Evolutionary conservation across 2,113 vertebrate species (phyloP), one percentile per base, ranked within the genome.

Genomic region (Rhizomys pruinosus): DNA sequence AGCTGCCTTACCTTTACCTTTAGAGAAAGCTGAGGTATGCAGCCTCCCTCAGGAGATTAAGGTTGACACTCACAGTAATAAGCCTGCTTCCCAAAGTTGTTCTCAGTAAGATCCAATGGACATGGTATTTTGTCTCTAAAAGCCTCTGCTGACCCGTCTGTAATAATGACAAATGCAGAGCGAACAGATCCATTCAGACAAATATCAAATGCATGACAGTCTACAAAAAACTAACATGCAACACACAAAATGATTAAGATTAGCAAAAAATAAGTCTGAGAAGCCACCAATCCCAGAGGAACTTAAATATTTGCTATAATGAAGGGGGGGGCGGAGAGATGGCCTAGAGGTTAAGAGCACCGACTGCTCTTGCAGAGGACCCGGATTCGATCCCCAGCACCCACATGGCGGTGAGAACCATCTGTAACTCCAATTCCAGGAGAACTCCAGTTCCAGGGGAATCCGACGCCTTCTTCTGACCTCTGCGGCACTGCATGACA

Each of bases 301-400:
- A 0, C 6, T n/a, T 66, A 66, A 4, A 27, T 5, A 20, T 1
- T 20, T 6, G 5, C n/a, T n/a, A n/a, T n/a, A n/a, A n/a, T n/a
- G n/a, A n/a, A n/a, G n/a, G n/a, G n/a, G n/a, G n/a, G n/a, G n/a
- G n/a, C n/a, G n/a, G n/a, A n/a, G n/a, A n/a, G n/a, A n/a, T n/a
- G n/a, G n/a, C n/a, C n/a, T n/a, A n/a, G n/a, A n/a, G n/a, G n/a
- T n/a, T n/a, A n/a, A n/a, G n/a, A n/a, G n/a, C n/a, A n/a, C n/a
- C n/a, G n/a, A n/a, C n/a, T n/a, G n/a, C n/a, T n/a, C n/a, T n/a
- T n/a, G n/a, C n/a, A n/a, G n/a, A n/a, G n/a, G n/a, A n/a, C n/a
- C n/a, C n/a, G n/a, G n/a, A n/a, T n/a, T n/a, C n/a, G n/a, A n/a
- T n/a, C n/a, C n/a, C n/a, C n/a, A n/a, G n/a, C n/a, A n/a, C n/a